Base-by-base conservation (phyloP, 2,888 invertebrate species). In the Pseudococcus longispinus region DNA sequence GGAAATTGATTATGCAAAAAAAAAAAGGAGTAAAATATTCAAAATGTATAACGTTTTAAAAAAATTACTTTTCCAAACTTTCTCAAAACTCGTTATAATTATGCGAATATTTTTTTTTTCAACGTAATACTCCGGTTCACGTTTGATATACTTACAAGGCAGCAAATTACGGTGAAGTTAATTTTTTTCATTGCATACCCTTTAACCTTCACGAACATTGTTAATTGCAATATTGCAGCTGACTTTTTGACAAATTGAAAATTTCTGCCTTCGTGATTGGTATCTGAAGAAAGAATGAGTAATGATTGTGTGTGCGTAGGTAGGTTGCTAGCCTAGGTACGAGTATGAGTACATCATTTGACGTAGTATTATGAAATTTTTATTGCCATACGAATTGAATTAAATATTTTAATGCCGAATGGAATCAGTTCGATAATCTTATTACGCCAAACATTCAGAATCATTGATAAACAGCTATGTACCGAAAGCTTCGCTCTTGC, bases 221-320 rank as follows among this genome's bases (percentile, higher is more conserved):
- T 42, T 42, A 77, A 77, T 77, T 77, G 77, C 77, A 77, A 77
- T 77, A 42, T 77, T 77, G 77, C 77, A 77, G 77, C 37, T 77
- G 18, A 37, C 8, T 26, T 42, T 77, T 42, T 42, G 42, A 42
- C 42, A 77, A 42, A 77, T 37, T 77, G 20, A 18, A 20, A 74
- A 29, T 32, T 74, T 74, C 18, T 77, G 18, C 42, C 20, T 77
- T 37, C 42, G n/a, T 77, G 13, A 26, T 70, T 8, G 42, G 77
- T 74, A 20, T 37, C 20, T 37, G 77, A 42, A 74, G 11, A 8
- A 11, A 13, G 3, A 70, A 70, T 9, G 60, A 23, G 11, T 60
- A 60, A 23, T 60, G 60, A 23, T 51, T 60, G 60, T 60, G 60
- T 60, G 60, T 60, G 60, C 60, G 60, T 60, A 60, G 51, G n/a